Evolutionary conservation across 2,113 vertebrate genomes (phyloP).

Genomic region (Narcine bancroftii): DNA sequence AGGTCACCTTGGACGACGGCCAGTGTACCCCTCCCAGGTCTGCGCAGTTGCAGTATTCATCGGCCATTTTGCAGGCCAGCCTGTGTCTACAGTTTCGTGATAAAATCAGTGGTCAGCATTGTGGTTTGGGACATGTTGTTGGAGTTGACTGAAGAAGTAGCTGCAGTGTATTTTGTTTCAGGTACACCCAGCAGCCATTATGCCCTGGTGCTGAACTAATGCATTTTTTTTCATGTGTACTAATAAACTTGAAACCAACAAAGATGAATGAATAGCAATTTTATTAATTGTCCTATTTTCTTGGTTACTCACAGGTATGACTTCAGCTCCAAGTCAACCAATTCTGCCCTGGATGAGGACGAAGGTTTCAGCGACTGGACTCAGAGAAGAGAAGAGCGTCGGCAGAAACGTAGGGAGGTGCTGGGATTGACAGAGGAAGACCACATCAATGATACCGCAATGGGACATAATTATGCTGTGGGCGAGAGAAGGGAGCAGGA

Average conservation of each 20-base stretch:
- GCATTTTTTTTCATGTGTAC: no score
- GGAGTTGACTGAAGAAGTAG: no score
- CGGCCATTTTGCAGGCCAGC: no score
- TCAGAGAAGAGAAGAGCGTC: conserved; percentile 64
- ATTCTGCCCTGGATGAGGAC: conserved; percentile 69
- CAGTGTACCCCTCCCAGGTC: no score
- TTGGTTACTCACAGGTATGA: conserved; percentile 50
- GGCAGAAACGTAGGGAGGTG: conserved; percentile 50
- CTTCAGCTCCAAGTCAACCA: conserved; percentile 52
- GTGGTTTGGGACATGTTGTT: no score
- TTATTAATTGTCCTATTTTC: neutral
- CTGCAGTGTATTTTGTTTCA: no score
- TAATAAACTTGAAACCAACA: neutral
- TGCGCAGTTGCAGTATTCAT: no score
- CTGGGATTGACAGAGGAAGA: conserved; percentile 43
- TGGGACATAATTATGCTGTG: conserved; percentile 32
- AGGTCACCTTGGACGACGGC: no score
- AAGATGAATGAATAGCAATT: neutral
- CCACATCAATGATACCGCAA: conserved; percentile 38
- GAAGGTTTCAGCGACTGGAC: conserved; percentile 86
- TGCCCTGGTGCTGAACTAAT: no score
- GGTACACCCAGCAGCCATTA: no score
- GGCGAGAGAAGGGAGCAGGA: conserved; percentile 42
- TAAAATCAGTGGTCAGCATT: no score
- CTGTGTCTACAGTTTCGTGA: no score